Percentiles rank a stretch among this genome's conserved stretches.
Conservation (phyloP, 2,797 vertebrate species). For the Enteromius treurensis region DNA sequence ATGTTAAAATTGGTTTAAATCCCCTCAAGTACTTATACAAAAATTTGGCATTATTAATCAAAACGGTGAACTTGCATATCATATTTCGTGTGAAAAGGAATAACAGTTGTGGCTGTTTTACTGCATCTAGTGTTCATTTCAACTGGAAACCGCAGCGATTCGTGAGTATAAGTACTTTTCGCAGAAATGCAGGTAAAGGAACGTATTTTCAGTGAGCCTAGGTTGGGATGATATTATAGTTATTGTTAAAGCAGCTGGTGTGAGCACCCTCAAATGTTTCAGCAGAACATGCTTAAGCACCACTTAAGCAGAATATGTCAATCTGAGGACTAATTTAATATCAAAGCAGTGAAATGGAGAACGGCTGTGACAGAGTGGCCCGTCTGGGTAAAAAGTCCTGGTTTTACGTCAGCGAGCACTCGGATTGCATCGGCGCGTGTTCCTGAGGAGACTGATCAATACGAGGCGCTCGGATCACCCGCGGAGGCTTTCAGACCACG, state of each 20-base stretch:
- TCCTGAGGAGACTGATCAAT: slow-evolving; percentile 67
- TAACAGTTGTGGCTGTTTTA: no score
- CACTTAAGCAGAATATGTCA: neutral
- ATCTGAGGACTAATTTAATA: neutral
- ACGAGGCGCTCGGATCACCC: slow-evolving; percentile 63
- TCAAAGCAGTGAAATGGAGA: slow-evolving; percentile 25
- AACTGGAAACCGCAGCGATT: no score
- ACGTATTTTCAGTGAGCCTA: no score
- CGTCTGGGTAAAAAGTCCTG: slow-evolving; percentile 54
- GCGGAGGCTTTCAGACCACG: slow-evolving; percentile 60
- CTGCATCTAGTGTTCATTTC: no score
- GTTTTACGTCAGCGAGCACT: slow-evolving; percentile 47
- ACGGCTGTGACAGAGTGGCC: slow-evolving; percentile 24
- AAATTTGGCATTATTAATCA: no score
- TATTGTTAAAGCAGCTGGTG: neutral
- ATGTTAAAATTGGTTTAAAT: no score
- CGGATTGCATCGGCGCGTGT: slow-evolving; percentile 59
- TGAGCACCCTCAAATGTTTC: neutral
- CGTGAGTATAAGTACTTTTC: no score
- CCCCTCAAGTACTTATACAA: no score
- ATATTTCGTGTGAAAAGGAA: no score
- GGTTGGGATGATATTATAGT: neutral
- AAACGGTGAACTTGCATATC: no score
- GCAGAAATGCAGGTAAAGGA: no score
- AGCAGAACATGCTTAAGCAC: neutral